These are phyloP conservation scores for Vanessa tameamea DNA, from an alignment of 1,140 invertebrate species.

Conservation along the genomic window DNA sequence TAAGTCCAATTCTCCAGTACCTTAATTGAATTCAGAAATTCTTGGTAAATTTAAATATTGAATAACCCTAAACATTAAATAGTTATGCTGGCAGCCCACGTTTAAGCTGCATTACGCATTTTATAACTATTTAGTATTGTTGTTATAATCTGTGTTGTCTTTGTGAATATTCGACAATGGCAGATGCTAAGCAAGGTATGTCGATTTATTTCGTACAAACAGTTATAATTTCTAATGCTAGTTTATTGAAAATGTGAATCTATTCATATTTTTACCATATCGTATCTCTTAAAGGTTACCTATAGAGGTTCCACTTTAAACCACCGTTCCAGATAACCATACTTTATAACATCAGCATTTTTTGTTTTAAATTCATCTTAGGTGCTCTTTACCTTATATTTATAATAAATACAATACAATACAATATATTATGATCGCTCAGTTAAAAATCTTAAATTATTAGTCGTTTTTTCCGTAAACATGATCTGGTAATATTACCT, in stretches of 20 bases:
- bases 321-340: conserved; percentile 7
- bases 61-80: no score
- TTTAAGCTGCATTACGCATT: no score
- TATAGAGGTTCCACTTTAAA: background rate
- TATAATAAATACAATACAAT: background rate
- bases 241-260: conserved; percentile 12
- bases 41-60: no score
- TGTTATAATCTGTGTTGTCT: conserved; percentile 24
- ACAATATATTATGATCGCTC: background rate
- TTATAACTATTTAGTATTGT: background rate
- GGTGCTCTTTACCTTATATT: background rate
- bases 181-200: conserved; percentile 76
- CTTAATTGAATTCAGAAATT: no score
- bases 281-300: background rate
- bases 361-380: conserved; percentile 12
- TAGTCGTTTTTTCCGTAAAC: background rate
- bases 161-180: conserved; percentile 62
- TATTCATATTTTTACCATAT: conserved; percentile 12
- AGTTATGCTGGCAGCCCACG: background rate
- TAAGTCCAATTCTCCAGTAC: no score
- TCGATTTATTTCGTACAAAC: conserved; percentile 35
- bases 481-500: background rate
- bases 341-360: conserved; percentile 27
- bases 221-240: background rate
- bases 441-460: background rate